Evolutionary conservation across 2,888 invertebrate genomes (phyloP).

Genomic region (Andrena praecox): DNA sequence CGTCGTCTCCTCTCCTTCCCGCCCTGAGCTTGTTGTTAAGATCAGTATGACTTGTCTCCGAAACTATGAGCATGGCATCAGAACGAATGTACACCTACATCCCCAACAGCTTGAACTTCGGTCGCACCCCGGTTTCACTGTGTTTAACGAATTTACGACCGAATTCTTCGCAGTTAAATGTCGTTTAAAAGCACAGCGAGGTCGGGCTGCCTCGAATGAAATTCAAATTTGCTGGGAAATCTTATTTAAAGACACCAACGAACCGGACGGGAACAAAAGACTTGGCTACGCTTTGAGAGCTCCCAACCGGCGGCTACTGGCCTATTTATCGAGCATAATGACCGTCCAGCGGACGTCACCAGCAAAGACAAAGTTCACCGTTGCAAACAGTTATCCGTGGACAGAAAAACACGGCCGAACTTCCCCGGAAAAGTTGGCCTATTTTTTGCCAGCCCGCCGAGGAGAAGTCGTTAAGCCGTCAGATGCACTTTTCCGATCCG

Average conservation of each 20-base stretch:
- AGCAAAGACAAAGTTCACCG: slow-evolving; percentile 48
- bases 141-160: too few species aligned
- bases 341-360: slow-evolving; percentile 36
- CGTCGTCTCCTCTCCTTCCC: too few species aligned
- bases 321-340: slow-evolving; percentile 49
- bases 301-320: background rate
- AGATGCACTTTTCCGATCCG: slow-evolving; percentile 43
- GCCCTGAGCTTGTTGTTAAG: too few species aligned
- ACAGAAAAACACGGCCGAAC: slow-evolving; percentile 36
- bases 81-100: too few species aligned
- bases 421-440: slow-evolving; percentile 43
- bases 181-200: too few species aligned
- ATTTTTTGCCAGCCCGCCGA: slow-evolving; percentile 32
- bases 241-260: slow-evolving; percentile 23
- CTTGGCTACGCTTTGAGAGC: slow-evolving; percentile 5
- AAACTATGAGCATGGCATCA: too few species aligned
- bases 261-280: slow-evolving; percentile 24
- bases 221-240: slow-evolving; percentile 37
- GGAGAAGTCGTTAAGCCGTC: slow-evolving; percentile 58
- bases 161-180: too few species aligned
- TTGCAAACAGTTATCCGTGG: slow-evolving; percentile 34
- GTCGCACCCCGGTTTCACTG: too few species aligned
- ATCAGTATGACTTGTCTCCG: too few species aligned
- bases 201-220: background rate
- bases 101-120: too few species aligned